Conservation (phyloP, 1,140 invertebrate genomes). For the Anastrepha obliqua region DNA sequence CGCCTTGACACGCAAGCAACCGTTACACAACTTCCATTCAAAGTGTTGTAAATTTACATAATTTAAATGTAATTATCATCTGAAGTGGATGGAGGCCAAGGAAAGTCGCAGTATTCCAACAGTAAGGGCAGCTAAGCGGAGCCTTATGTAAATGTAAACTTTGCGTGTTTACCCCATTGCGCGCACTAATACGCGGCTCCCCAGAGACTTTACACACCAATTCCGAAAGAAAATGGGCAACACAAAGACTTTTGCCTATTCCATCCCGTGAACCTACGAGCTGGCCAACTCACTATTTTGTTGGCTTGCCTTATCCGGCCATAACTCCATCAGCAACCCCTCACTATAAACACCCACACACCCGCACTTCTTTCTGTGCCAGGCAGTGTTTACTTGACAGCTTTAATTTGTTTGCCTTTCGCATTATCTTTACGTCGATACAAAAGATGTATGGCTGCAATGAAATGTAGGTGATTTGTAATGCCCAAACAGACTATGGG, state of each 20-base stretch:
- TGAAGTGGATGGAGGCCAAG: not conserved
- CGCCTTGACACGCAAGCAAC: not conserved
- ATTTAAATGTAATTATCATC: conserved; percentile 26
- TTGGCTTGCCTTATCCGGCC: too few species aligned
- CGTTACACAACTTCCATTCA: conserved; percentile 4
- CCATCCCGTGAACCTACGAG: too few species aligned
- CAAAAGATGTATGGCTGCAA: not conserved
- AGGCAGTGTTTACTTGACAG: not conserved
- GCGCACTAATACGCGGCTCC: not conserved
- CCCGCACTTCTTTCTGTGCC: too few species aligned
- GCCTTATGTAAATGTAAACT: not conserved
- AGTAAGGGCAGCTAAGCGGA: not conserved
- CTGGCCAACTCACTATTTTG: too few species aligned
- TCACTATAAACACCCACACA: too few species aligned
- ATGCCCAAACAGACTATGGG: not conserved
- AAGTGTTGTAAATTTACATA: conserved; percentile 41
- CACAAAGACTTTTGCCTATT: too few species aligned
- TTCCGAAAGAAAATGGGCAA: not conserved
- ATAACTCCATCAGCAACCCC: too few species aligned
- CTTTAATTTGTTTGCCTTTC: conserved; percentile 26
- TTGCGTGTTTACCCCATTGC: not conserved
- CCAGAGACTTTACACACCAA: not conserved
- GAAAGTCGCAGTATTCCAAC: not conserved
- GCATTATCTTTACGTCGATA: not conserved
- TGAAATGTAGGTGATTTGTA: not conserved